Evolutionary conservation across 2,888 invertebrate genomes (phyloP), one percentile per base, ranked within the genome.

Genomic region (Epirrhoe tristata): DNA sequence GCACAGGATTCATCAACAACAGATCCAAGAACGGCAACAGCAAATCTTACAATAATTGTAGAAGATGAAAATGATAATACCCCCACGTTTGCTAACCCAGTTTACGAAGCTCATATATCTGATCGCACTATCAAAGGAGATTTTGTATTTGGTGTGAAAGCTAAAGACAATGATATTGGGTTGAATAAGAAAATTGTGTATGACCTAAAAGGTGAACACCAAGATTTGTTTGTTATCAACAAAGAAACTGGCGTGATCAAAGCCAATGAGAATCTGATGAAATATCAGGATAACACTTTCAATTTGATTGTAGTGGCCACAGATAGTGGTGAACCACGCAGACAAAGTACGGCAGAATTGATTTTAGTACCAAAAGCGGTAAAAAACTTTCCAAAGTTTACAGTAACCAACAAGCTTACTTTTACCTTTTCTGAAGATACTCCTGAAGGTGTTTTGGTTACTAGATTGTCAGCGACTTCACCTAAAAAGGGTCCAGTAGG

Each of bases 141-240:
- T 78, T 99, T 98, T 90, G 97, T 99, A 31, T 97, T 98, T 83
- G 98, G 98, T 7, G 97, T 97, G 0, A 96, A 96, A 84, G 98
- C 98, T 0, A 94, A 94, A 6, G 99, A 99, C 85, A 94, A 94
- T 67, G 99, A 99, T 85, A 95, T 96, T 63, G 98, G 97, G 0
- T 89, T 94, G 0, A 98, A 98, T 85, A 97, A 97, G 62, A 95
- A 96, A 81, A 96, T 99, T 61, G 88, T 94, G 0, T 99, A 98
- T 86, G 95, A 94, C 60, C 91, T 98, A 6, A 95, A 95, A 69
- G 97, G 98, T 0, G 95, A 96, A 78, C 97, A 98, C 81, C 94
- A 96, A n/a, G 93, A 95, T 54, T 95, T 95, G 76, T 99, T 99
- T 83, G 92, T 93, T 10, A 96, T 99, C 59, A 96, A 98, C 82